Base-by-base conservation (phyloP, 2,113 vertebrate genomes). In the Nothobranchius kuhntae region DNA sequence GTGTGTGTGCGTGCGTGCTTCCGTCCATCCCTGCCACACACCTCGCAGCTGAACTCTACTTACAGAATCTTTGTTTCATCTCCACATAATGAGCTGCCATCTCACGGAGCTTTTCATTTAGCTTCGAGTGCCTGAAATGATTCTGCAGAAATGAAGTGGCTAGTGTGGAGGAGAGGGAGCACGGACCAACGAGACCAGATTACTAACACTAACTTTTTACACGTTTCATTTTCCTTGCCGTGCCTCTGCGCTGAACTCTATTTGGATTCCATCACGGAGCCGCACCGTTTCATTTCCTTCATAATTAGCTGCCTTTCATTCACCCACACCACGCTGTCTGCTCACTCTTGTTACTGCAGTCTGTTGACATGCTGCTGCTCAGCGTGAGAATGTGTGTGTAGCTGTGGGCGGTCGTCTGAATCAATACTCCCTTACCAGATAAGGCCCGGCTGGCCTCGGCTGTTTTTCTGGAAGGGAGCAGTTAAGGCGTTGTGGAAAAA, bases 231-330 rank as follows among this genome's bases (percentile, higher is more conserved):
- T 80, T 56, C 64, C 48, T 61, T 52, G 40, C 35, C 15, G 53
- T 63, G 42, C 51, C 30, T 58, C 63, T 78, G 53, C 61, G 76
- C 67, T 80, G 69, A 83, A 78, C 71, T 78, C 77, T 67, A 51
- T 85, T 81, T 83, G 82, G 72, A 84, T 86, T 83, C 53, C 72
- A 80, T 83, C 59, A 61, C 14, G 59, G 53, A 57, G 78, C 78
- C 80, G 74, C 72, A n/a, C 65, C 48, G 36, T 83, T 74, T 81
- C 64, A 86, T 86, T 86, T 85, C 73, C 80, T 65, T 73, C 65
- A 71, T 73, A 87, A 89, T 89, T 89, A 86, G 78, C 74, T 69
- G 74, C 74, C 69, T 88, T 83, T 84, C 72, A 83, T 76, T 76
- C 45, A 40, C 2, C 8, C 15, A 26, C 56, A 76, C 61, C 65